Percentiles rank a stretch among this genome's conserved stretches.
Evolutionary conservation across 2,888 invertebrate genomes (phyloP).

Genomic region (Lamellibrachia satsuma): DNA sequence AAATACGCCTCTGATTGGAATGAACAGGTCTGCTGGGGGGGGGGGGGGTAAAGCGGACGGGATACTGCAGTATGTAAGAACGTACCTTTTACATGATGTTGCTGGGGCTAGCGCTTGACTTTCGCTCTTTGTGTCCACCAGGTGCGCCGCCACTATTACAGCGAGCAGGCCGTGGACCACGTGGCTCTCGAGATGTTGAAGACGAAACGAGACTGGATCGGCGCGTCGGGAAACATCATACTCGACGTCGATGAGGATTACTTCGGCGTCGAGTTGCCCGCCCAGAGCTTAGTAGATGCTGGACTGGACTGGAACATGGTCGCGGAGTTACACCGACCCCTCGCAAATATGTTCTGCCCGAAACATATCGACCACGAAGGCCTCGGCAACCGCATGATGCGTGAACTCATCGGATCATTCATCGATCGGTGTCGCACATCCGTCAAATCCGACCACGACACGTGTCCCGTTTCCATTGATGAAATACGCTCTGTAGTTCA

Average conservation of each 20-base stretch:
- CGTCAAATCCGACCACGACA: background rate
- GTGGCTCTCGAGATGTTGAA: background rate
- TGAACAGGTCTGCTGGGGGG: too few species aligned
- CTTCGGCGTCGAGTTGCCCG: background rate
- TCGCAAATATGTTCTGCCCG: constrained; percentile 26
- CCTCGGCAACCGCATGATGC: constrained; percentile 22
- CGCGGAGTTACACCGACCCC: background rate
- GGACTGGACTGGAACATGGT: background rate
- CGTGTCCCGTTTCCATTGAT: background rate
- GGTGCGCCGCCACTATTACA: background rate
- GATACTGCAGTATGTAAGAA: too few species aligned
- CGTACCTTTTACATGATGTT: too few species aligned
- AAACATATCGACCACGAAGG: constrained; percentile 27
- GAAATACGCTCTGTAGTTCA: background rate
- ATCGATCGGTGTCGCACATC: background rate
- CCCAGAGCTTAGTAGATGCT: background rate
- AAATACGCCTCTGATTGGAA: too few species aligned
- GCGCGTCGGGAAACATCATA: background rate
- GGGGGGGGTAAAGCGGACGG: too few species aligned
- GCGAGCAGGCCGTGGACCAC: background rate
- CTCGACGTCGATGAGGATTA: background rate
- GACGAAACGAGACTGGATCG: background rate
- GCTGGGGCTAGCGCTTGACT: background rate
- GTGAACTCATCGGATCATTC: background rate
- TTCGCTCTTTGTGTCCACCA: background rate